These are phyloP conservation scores for Ectobius pallidus DNA, from an alignment of 2,888 invertebrate species.

Conservation along the genomic window DNA sequence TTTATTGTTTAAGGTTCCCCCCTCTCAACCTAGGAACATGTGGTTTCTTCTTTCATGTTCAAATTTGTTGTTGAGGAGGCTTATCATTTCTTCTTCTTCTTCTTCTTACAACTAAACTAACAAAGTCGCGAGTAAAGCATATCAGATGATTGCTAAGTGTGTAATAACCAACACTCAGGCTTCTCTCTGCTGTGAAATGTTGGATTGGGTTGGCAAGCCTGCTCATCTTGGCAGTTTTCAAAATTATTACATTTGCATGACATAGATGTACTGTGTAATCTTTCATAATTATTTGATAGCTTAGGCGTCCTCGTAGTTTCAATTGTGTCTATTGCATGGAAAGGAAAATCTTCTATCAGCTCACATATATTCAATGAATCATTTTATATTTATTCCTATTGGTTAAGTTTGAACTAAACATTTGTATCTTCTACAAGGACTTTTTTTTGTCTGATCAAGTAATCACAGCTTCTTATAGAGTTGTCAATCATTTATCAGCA, in stretches of 20 bases:
- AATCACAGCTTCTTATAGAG: background rate
- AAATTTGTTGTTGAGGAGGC: no score
- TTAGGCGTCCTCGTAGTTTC: background rate
- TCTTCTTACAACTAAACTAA: no score
- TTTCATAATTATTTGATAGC: background rate
- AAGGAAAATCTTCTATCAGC: background rate
- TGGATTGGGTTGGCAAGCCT: background rate
- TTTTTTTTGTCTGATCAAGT: background rate
- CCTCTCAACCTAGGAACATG: no score
- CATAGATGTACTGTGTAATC: background rate
- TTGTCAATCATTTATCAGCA: conserved; percentile 4
- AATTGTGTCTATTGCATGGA: background rate
- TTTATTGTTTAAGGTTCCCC: no score
- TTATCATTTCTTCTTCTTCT: no score
- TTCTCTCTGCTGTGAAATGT: no score
- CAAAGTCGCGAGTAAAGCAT: no score
- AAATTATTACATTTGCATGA: background rate
- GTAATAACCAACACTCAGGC: no score
- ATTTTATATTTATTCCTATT: background rate
- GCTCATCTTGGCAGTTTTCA: background rate
- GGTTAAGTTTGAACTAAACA: background rate
- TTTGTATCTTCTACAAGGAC: conserved; percentile 17
- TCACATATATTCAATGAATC: background rate
- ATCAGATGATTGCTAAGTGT: no score
- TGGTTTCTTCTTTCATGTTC: no score